Evolutionary conservation across 2,888 invertebrate genomes (phyloP).

Genomic region (Hecatera dysodea): DNA sequence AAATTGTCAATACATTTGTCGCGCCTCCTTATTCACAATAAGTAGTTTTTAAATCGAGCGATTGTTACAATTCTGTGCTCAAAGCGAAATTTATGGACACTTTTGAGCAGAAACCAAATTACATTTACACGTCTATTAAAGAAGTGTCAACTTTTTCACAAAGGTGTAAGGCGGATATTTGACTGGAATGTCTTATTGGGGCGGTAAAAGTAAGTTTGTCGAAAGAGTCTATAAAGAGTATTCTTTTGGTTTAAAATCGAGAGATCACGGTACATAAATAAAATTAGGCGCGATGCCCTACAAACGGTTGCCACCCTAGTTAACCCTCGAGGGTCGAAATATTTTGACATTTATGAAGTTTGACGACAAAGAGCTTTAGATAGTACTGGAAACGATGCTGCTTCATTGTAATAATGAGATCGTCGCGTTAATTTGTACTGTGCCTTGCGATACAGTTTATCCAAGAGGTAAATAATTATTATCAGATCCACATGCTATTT

Average conservation of each 20-base stretch:
- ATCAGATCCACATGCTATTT: no score
- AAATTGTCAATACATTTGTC: constrained; percentile 83
- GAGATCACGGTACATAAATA: constrained; percentile 88
- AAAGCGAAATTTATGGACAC: constrained; percentile 79
- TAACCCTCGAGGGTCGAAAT: constrained; percentile 85
- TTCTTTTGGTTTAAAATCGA: constrained; percentile 76
- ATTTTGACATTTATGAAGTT: constrained; percentile 85
- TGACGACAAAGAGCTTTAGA: constrained; percentile 51
- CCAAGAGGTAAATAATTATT: no score
- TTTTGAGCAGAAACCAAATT: constrained; percentile 46
- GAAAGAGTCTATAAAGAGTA: constrained; percentile 64
- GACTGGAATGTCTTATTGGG: neutral
- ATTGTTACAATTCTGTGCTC: constrained; percentile 84
- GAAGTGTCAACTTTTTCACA: neutral
- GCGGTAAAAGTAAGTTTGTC: neutral
- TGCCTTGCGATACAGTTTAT: no score
- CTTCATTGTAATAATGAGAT: neutral
- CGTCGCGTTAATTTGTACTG: no score
- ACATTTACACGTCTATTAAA: accelerated
- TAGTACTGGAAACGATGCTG: constrained; percentile 48
- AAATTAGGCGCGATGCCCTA: constrained; percentile 84
- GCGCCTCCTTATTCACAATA: constrained; percentile 76
- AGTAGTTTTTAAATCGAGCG: constrained; percentile 77
- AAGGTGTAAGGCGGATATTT: neutral
- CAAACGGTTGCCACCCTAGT: constrained; percentile 83